These are phyloP conservation scores for Cybosia mesomella DNA, from an alignment of 2,888 invertebrate genomes.

Conservation along the genomic window DNA sequence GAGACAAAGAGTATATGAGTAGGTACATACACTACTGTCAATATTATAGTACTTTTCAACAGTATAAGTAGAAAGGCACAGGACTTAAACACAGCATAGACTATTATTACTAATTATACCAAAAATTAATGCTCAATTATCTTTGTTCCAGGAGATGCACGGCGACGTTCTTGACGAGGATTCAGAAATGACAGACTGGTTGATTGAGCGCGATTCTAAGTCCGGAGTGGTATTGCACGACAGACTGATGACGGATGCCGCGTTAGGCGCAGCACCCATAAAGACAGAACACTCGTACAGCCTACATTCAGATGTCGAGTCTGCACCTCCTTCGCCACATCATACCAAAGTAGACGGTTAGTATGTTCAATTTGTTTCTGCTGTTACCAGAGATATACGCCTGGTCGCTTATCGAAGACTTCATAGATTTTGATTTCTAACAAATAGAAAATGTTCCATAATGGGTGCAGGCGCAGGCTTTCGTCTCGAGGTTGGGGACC, in stretches of 20 bases:
- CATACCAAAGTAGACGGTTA: slow-evolving; percentile 91
- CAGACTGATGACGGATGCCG: slow-evolving; percentile 95
- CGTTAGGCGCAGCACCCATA: slow-evolving; percentile 93
- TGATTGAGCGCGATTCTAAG: slow-evolving; percentile 89
- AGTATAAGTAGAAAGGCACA: too few relatives aligned
- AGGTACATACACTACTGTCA: too few relatives aligned
- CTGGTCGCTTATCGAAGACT: too few relatives aligned
- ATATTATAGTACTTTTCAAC: too few relatives aligned
- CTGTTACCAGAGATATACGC: neutral
- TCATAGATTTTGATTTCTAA: too few relatives aligned
- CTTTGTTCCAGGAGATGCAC: slow-evolving; percentile 87
- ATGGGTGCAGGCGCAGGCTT: too few relatives aligned
- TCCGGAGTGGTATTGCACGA: slow-evolving; percentile 94
- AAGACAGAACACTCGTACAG: slow-evolving; percentile 98
- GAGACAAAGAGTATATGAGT: too few relatives aligned
- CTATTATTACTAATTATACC: neutral
- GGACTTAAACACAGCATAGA: too few relatives aligned
- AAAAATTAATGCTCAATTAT: slow-evolving; percentile 14
- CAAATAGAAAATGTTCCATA: too few relatives aligned
- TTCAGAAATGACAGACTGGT: slow-evolving; percentile 90
- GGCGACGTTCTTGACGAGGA: slow-evolving; percentile 89
- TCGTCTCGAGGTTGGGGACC: too few relatives aligned
- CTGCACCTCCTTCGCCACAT: slow-evolving; percentile 90
- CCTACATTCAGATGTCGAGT: slow-evolving; percentile 90
- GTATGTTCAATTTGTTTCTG: slow-evolving; percentile 13